Evolutionary conservation across 2,888 invertebrate species (phyloP).

Genomic region (Thumatha senex): DNA sequence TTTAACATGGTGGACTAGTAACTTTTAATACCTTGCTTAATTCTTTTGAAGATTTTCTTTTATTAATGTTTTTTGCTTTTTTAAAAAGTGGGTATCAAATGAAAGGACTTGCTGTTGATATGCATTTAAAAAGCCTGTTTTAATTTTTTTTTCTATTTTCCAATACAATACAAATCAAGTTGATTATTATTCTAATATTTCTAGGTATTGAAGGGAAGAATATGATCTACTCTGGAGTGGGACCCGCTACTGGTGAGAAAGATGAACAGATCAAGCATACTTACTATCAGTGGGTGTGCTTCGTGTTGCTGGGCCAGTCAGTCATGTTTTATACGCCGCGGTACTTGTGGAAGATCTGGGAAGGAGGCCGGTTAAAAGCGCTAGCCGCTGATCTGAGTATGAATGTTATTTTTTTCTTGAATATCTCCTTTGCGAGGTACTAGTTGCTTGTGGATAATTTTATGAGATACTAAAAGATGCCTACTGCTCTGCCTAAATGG

Average conservation of each 20-base stretch:
- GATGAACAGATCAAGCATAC: slow-evolving; percentile 82
- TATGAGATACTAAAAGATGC: no score
- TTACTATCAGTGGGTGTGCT: slow-evolving; percentile 90
- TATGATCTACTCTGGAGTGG: slow-evolving; percentile 81
- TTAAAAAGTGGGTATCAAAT: no score
- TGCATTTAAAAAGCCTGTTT: no score
- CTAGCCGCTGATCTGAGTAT: slow-evolving; percentile 84
- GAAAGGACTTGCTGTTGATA: no score
- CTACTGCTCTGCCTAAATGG: no score
- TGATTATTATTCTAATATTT: not conserved
- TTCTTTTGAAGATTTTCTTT: no score
- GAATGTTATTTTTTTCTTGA: slow-evolving; percentile 5
- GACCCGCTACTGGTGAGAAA: slow-evolving; percentile 59
- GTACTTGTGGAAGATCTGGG: slow-evolving; percentile 89
- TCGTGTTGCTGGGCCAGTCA: slow-evolving; percentile 86
- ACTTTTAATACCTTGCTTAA: no score
- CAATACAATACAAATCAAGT: no score
- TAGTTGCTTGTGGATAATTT: no score
- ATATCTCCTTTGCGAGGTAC: not conserved
- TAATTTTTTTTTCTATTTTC: no score
- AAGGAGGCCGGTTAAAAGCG: slow-evolving; percentile 84
- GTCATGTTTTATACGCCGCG: slow-evolving; percentile 87
- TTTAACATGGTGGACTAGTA: no score
- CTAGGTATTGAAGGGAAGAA: slow-evolving; percentile 75
- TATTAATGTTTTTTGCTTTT: no score